Evolutionary conservation across 2,113 vertebrate species (phyloP), one percentile per base, ranked within the genome.

Genomic region (Macquaria ambigua): DNA sequence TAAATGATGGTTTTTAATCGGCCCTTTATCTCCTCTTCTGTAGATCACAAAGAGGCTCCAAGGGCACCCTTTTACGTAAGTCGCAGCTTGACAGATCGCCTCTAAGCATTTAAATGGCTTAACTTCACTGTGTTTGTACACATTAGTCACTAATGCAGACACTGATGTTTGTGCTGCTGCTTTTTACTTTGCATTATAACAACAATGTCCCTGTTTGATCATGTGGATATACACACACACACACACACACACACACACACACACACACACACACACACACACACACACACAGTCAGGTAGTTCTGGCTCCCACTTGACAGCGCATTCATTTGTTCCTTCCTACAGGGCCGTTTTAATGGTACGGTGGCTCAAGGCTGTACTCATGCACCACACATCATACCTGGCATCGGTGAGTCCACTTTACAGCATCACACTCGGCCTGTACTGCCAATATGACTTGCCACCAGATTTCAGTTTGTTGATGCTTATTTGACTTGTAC

Each of bases 351-450:
- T 96, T 79, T 72, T 98, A 84, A 98, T 98, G 96, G 97, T 99
- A 52, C 96, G 96, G 67, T 99, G 98, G 98, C 90, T 99, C 50
- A 99, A 98, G 85, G 96, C 97, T 23, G 96, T 99, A 59, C 94
- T 99, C 31, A 95, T 96, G 18, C 94, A 97, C 50, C 98, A 99
- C 84, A 97, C 97, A n/a, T 99, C 98, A 9, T 99, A 99, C 87
- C 94, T 99, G 69, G 97, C 98, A 84, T 97, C 98, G 71, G 98
- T 99, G 95, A 97, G 98, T 96, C 39, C 1, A 8, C 63, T 6
- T 34, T 3, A 6, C 15, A 9, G 5, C 52, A 5, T 52, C 6
- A 1, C 43, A 3, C 18, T 64, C 7, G 23, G 3, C 20, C 21
- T 55, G 14, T 31, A 6, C n/a, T 62, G 31, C 25, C 50, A 8